Conservation (phyloP, 1,140 invertebrate genomes). For the Hormaphis cornu region DNA sequence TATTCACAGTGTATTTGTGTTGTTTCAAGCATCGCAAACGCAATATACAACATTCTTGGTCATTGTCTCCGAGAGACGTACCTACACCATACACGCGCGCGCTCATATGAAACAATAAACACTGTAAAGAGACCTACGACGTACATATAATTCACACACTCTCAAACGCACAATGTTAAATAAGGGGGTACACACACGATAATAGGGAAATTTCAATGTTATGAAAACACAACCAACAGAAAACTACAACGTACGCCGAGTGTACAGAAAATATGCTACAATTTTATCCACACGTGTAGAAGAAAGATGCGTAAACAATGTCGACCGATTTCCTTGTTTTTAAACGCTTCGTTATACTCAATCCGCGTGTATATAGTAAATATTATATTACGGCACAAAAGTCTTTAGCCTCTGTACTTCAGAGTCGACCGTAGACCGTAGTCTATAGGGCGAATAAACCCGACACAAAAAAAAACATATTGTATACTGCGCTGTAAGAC, state of each 20-base stretch:
- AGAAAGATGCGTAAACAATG: too few relatives aligned
- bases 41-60: background rate
- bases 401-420: too few relatives aligned
- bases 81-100: too few relatives aligned
- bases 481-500: background rate
- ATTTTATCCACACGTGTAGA: background rate
- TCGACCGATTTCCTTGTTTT: background rate
- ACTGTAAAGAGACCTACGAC: background rate
- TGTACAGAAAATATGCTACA: background rate
- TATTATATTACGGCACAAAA: too few relatives aligned
- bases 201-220: background rate
- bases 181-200: too few relatives aligned
- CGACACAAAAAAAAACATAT: background rate
- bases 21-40: background rate
- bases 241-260: too few relatives aligned
- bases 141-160: too few relatives aligned
- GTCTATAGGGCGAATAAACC: constrained; percentile 29
- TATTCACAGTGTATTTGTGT: background rate
- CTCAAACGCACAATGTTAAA: too few relatives aligned
- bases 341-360: too few relatives aligned
- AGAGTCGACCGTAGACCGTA: too few relatives aligned
- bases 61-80: background rate
- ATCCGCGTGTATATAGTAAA: too few relatives aligned
- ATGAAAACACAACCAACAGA: background rate
- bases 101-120: background rate